These are phyloP conservation scores for Phalacrocorax brasilianus DNA, from an alignment of 2,113 vertebrate genomes.

Conservation along the genomic window DNA sequence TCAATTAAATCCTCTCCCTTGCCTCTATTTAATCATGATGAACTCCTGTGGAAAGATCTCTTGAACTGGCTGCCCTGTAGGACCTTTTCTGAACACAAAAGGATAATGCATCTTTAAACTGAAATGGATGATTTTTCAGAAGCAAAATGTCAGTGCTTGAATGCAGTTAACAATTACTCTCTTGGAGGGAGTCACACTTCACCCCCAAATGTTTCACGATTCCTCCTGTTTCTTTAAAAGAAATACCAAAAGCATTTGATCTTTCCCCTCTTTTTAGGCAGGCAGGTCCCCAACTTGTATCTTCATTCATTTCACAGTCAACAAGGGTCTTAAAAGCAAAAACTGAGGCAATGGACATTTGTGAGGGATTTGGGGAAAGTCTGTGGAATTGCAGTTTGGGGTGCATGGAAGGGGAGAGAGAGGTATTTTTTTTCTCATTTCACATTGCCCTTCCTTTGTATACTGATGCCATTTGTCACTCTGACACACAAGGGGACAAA, in stretches of 20 bases:
- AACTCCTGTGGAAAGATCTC: constrained; percentile 56
- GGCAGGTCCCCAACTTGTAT: constrained; percentile 41
- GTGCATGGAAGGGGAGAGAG: not conserved
- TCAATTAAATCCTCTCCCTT: constrained; percentile 27
- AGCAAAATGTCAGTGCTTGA: constrained; percentile 38
- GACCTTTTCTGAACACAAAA: constrained; percentile 22
- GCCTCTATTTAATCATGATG: constrained; percentile 39
- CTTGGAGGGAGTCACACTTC: constrained; percentile 30
- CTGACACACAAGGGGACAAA: constrained; percentile 12
- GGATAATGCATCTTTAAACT: constrained; percentile 41
- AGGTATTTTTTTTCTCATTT: not conserved
- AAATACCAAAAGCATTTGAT: constrained; percentile 32
- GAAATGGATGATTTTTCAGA: constrained; percentile 36
- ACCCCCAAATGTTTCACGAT: constrained; percentile 13
- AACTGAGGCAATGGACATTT: constrained; percentile 15
- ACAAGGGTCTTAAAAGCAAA: constrained; percentile 50
- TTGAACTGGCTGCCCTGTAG: constrained; percentile 51
- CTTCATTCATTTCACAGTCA: constrained; percentile 67
- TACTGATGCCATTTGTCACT: not conserved
- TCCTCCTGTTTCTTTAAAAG: constrained; percentile 36
- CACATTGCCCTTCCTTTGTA: constrained; percentile 1
- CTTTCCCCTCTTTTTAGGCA: constrained; percentile 35
- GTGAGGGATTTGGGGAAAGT: constrained; percentile 41
- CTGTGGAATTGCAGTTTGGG: constrained; percentile 50
- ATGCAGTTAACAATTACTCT: constrained; percentile 33